Evolutionary conservation across 23 tunicate species (phyloP).

Genomic region (Halocynthia aurantium): DNA sequence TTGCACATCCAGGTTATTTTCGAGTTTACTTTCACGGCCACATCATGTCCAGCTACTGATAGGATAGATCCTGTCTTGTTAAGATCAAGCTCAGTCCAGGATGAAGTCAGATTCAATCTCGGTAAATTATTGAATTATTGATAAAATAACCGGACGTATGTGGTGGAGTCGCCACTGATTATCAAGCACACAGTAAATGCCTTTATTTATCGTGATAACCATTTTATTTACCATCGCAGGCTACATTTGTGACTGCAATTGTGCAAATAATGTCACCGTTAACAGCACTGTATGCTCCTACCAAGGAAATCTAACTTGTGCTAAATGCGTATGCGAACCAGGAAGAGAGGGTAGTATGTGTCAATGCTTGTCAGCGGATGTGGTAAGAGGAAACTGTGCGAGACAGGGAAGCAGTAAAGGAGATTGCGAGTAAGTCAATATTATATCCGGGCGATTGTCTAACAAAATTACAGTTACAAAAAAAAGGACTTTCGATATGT

Average conservation of each 20-base stretch:
- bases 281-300: slow-evolving; percentile 42
- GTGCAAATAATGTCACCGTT: not conserved
- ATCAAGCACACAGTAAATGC: not conserved
- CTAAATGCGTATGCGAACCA: slow-evolving; percentile 41
- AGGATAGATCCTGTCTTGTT: slow-evolving; percentile 24
- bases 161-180: not conserved
- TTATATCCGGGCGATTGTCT: no score
- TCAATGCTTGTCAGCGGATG: slow-evolving; percentile 49
- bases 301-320: slow-evolving; percentile 55
- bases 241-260: slow-evolving; percentile 71
- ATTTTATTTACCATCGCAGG: slow-evolving; percentile 13
- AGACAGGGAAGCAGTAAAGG: not conserved
- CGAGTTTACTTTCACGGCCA: slow-evolving; percentile 51
- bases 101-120: slow-evolving; percentile 27
- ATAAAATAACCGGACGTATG: not conserved
- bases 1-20: slow-evolving; percentile 23
- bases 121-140: slow-evolving; percentile 26
- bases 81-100: slow-evolving; percentile 40
- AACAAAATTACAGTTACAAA: no score
- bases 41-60: slow-evolving; percentile 26
- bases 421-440: slow-evolving; percentile 17
- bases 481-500: not conserved
- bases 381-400: not conserved
- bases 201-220: not conserved
- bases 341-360: slow-evolving; percentile 47